phyloP scores from a whole-genome alignment of 2,888 invertebrate species.

The Chouioia cunea region DNA sequence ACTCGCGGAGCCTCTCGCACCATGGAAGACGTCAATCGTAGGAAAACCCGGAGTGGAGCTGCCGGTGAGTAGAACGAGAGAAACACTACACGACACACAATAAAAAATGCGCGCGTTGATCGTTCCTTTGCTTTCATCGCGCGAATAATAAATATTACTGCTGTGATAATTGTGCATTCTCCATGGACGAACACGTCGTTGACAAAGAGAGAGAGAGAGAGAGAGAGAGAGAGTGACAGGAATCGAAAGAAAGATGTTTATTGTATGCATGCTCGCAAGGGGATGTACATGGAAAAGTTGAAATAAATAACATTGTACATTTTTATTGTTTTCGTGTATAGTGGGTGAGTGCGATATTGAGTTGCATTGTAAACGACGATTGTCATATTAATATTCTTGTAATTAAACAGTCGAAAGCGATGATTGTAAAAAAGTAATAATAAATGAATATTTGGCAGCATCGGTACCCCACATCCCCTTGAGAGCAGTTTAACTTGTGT shows the following conservation, averaged over 20 bases:
- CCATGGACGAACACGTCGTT: no score
- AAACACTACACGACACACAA: constrained; percentile 1
- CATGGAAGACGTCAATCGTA: constrained; percentile 65
- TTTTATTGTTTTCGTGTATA: no score
- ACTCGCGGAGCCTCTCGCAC: constrained; percentile 67
- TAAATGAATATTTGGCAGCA: constrained; percentile 3
- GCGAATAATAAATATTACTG: constrained; percentile 44
- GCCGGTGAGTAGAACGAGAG: constrained; percentile 62
- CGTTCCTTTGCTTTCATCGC: constrained; percentile 42
- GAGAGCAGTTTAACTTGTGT: constrained; percentile 28
- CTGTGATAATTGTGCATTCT: constrained; percentile 51
- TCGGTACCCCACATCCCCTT: constrained; percentile 39
- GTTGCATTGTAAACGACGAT: background rate
- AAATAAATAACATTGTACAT: no score
- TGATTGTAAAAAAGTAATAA: background rate
- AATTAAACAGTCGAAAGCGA: constrained; percentile 7
- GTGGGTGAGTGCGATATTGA: background rate
- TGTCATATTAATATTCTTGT: background rate
- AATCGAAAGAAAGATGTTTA: no score
- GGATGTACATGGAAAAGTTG: constrained; percentile 22
- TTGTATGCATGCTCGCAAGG: constrained; percentile 39
- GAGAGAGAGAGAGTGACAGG: no score
- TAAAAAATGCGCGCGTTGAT: constrained; percentile 11
- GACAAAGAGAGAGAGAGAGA: no score
- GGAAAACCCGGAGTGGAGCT: constrained; percentile 68